phyloP scores from a whole-genome alignment of 53 echinoderm and acorn worm genomes.

The Temnopleurus reevesii region DNA sequence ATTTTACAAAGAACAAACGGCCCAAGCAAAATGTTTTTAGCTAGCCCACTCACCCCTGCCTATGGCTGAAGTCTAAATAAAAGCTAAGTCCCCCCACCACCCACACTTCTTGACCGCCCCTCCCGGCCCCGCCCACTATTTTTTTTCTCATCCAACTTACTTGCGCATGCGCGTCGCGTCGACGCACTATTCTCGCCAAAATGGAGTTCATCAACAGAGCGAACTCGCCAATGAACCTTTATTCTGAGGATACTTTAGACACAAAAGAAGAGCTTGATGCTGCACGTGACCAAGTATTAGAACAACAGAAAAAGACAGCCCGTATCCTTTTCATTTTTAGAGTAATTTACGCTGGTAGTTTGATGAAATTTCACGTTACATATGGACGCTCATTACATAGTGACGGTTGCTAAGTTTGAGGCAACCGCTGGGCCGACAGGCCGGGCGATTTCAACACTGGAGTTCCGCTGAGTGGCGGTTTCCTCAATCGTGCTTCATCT shows the following conservation, averaged over 20 bases:
- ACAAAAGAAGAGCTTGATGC: conserved; percentile 94
- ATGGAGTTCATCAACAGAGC: conserved; percentile 98
- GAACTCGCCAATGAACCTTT: conserved; percentile 96
- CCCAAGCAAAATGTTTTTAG: too few relatives aligned
- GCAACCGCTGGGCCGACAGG: conserved; percentile 14
- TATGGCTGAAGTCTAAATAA: too few relatives aligned
- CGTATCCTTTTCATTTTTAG: conserved; percentile 74
- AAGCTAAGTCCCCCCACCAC: too few relatives aligned
- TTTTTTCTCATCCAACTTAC: too few relatives aligned
- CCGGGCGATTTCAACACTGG: neutral
- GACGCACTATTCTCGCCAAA: conserved; percentile 23
- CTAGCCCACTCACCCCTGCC: too few relatives aligned
- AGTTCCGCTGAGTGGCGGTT: neutral
- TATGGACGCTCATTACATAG: conserved; percentile 34
- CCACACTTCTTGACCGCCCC: too few relatives aligned
- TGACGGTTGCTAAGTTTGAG: conserved; percentile 61
- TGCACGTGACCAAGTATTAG: conserved; percentile 71
- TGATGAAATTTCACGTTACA: neutral
- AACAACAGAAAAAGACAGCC: conserved; percentile 79
- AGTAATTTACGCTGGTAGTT: neutral
- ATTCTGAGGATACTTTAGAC: conserved; percentile 83
- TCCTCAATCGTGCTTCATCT: too few relatives aligned
- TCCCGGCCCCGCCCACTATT: too few relatives aligned
- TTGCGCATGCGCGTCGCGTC: neutral
- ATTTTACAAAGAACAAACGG: too few relatives aligned